phyloP scores from a whole-genome alignment of 1,140 invertebrate species.

The Lycorma delicatula region DNA sequence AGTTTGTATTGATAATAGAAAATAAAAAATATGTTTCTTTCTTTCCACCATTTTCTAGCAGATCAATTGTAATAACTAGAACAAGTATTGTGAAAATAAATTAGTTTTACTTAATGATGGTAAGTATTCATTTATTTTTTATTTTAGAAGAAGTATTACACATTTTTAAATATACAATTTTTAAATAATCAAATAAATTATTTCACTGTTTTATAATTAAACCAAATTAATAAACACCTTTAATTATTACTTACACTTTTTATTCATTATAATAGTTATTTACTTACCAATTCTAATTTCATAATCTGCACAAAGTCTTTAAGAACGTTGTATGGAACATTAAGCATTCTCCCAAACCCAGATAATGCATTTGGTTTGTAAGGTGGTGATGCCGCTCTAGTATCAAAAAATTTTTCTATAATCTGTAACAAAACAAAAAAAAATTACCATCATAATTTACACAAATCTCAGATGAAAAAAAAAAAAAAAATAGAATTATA shows the following conservation, averaged over 20 bases:
- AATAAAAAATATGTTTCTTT: too few relatives aligned
- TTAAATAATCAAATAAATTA: neutral
- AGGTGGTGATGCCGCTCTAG: conserved; percentile 72
- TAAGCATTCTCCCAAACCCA: conserved; percentile 73
- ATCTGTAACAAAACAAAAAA: conserved; percentile 45
- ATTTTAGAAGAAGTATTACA: too few relatives aligned
- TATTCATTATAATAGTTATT: neutral
- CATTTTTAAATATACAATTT: too few relatives aligned
- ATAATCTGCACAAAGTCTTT: conserved; percentile 89
- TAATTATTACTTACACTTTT: neutral
- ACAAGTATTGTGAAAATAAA: too few relatives aligned
- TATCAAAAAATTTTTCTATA: conserved; percentile 88
- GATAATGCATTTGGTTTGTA: conserved; percentile 81
- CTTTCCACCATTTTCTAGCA: too few relatives aligned
- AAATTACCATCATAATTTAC: too few relatives aligned
- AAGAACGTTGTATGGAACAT: conserved; percentile 62
- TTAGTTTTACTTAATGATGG: too few relatives aligned
- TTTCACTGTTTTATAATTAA: neutral
- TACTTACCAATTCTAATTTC: conserved; percentile 60
- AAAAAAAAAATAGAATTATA: too few relatives aligned
- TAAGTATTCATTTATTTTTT: too few relatives aligned
- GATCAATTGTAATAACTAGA: too few relatives aligned
- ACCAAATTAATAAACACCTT: neutral
- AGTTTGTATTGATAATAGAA: too few relatives aligned
- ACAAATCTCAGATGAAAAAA: too few relatives aligned